Base-by-base conservation (phyloP, 2,113 vertebrate species). In the Chlamydotis undulata region DNA sequence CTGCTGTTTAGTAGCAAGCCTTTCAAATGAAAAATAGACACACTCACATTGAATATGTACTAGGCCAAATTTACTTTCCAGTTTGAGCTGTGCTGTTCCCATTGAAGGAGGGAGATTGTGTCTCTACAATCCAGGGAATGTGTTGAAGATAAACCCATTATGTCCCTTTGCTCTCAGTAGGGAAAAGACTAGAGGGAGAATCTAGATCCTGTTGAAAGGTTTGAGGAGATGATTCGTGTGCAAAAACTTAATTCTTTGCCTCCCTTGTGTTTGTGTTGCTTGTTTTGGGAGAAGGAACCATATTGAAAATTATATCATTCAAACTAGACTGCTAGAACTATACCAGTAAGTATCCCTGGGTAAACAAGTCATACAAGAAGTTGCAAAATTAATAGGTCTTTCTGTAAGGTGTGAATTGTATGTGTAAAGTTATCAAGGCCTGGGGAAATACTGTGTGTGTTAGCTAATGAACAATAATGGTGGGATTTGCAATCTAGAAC, bases 371-470 rank as follows among this genome's bases (percentile, higher is more conserved):
- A 41, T 49, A 35, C 14, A 59, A 29, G 61, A 70, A 65, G 31
- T 25, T 60, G 68, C 39, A 88, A 50, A 90, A 56, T 10, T 74
- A 17, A 14, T 21, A 80, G 6, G 39, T 84, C 29, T 60, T 83
- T 63, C 73, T 65, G 47, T 84, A 56, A 80, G 45, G 47, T 11
- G 2, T 50, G 39, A 80, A 28, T 35, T 35, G 39, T 71, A 56
- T 0, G 2, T 0, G 0, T 56, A 17, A 71, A 84, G 47, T 45
- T 69, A 60, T 14, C 1, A 1, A 65, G 52, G 52, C n/a, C 14
- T 35, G 57, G 35, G 28, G 37, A 70, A 71, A 52, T 41, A 37
- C 0, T 43, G 6, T 1, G 0, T 60, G 9, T 69, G 22, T 89
- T 76, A 60, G 31, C 57, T 71, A 55, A 13, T 33, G 75, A 84